Evolutionary conservation across 2,113 vertebrate species (phyloP).

Genomic region (Epinephelus cyanopodus): DNA sequence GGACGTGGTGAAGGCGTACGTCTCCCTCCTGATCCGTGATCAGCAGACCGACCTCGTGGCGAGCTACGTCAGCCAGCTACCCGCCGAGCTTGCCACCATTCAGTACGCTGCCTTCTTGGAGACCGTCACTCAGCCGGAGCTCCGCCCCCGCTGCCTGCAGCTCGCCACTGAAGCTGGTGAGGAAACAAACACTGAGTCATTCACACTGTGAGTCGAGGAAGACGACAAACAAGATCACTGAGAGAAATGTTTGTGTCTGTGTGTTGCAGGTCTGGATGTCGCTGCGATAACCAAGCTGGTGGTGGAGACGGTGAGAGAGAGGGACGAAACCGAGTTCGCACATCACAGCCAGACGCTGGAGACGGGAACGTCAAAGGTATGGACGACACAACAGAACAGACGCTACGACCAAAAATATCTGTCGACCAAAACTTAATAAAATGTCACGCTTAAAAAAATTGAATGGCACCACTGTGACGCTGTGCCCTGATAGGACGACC

Average conservation of each 20-base stretch:
- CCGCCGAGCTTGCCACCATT: conserved; percentile 86
- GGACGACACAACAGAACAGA: too few species aligned
- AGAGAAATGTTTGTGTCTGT: background rate
- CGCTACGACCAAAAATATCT: too few species aligned
- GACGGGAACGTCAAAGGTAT: conserved; percentile 71
- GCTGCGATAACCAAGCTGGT: conserved; percentile 93
- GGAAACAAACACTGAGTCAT: background rate
- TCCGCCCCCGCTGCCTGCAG: conserved; percentile 90
- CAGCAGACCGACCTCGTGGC: conserved; percentile 92
- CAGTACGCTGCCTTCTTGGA: conserved; percentile 94
- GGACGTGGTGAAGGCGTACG: conserved; percentile 91
- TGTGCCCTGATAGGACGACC: conserved; percentile 87
- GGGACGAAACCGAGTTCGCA: conserved; percentile 74
- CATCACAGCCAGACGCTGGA: conserved; percentile 74
- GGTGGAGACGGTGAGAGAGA: conserved; percentile 92
- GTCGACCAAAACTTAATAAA: too few species aligned
- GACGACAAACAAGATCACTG: too few species aligned
- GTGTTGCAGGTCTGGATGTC: conserved; percentile 72
- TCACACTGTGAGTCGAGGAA: too few species aligned
- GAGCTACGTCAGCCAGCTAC: conserved; percentile 94
- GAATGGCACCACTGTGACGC: background rate
- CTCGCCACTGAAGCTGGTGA: conserved; percentile 93
- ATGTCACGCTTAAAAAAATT: too few species aligned
- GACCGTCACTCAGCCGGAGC: conserved; percentile 90
- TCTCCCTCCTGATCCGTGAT: conserved; percentile 88